Conservation (phyloP, 2,797 vertebrate species). For the Chanos chanos region DNA sequence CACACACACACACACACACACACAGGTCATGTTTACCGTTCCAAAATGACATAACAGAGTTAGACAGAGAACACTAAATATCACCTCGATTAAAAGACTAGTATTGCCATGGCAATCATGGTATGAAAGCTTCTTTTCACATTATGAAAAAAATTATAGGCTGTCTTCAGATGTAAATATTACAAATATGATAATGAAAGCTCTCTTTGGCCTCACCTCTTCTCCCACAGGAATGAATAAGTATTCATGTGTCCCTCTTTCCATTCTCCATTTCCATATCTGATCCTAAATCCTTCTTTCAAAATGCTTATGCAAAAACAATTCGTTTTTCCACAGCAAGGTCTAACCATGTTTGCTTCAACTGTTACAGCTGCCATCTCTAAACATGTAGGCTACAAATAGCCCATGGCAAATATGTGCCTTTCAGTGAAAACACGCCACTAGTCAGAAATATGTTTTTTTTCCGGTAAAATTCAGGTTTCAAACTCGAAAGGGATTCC, state of each 20-base stretch:
- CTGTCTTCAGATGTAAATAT: slow-evolving; percentile 41
- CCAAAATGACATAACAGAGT: too few relatives aligned
- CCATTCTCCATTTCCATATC: slow-evolving; percentile 37
- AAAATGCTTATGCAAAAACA: slow-evolving; percentile 48
- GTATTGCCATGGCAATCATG: too few relatives aligned
- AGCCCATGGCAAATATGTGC: slow-evolving; percentile 67
- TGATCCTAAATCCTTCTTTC: slow-evolving; percentile 47
- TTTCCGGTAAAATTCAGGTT: slow-evolving; percentile 46
- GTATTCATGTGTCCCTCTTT: slow-evolving; percentile 21
- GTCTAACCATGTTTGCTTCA: slow-evolving; percentile 62
- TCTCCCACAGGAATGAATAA: slow-evolving; percentile 23
- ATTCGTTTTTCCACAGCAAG: slow-evolving; percentile 58
- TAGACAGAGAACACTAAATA: too few relatives aligned
- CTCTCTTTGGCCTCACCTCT: slow-evolving; percentile 41
- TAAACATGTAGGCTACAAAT: slow-evolving; percentile 58
- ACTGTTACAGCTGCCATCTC: slow-evolving; percentile 49
- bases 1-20: too few relatives aligned
- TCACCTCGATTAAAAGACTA: too few relatives aligned
- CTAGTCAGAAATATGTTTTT: slow-evolving; percentile 52
- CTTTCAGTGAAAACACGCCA: slow-evolving; percentile 58
- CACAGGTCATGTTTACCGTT: too few relatives aligned
- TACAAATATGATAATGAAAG: slow-evolving; percentile 45
- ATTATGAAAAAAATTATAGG: slow-evolving; percentile 26
- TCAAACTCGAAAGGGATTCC: slow-evolving; percentile 67
- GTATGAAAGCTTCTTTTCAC: too few relatives aligned